Percentiles rank a stretch among this genome's conserved stretches.
These are phyloP conservation scores for Aphis craccivora DNA, from an alignment of 1,140 invertebrate genomes.

Conservation along the genomic window DNA sequence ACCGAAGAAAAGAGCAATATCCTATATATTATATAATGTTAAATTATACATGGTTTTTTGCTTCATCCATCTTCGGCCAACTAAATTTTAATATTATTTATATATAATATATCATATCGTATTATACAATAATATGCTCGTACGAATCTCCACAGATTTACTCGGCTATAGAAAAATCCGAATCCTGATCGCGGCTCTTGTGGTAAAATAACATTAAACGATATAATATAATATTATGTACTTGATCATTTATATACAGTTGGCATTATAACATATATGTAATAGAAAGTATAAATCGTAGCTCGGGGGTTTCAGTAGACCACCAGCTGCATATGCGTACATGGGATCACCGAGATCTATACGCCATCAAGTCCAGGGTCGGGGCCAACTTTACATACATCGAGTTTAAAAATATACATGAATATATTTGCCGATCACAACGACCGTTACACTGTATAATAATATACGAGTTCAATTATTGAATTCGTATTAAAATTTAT, in stretches of 20 bases:
- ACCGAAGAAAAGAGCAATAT: background rate
- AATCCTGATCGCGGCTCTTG: background rate
- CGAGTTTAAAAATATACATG: background rate
- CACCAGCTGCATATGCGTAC: background rate
- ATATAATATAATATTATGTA: background rate
- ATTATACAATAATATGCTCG: background rate
- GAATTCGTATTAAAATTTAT: background rate
- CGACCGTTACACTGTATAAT: background rate
- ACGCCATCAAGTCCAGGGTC: background rate
- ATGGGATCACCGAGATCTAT: background rate
- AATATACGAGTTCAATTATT: background rate
- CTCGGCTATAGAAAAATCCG: background rate
- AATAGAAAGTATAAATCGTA: background rate
- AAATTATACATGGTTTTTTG: background rate
- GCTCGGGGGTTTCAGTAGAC: background rate
- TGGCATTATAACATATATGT: background rate
- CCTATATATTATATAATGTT: background rate
- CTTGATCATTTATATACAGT: no score
- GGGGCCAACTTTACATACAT: background rate
- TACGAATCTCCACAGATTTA: background rate
- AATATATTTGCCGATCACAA: background rate
- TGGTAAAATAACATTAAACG: background rate
- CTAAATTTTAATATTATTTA: background rate
- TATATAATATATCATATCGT: background rate
- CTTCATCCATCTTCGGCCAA: background rate